These are phyloP conservation scores for Microchirus variegatus DNA, from an alignment of 2,797 vertebrate species.

Conservation along the genomic window DNA sequence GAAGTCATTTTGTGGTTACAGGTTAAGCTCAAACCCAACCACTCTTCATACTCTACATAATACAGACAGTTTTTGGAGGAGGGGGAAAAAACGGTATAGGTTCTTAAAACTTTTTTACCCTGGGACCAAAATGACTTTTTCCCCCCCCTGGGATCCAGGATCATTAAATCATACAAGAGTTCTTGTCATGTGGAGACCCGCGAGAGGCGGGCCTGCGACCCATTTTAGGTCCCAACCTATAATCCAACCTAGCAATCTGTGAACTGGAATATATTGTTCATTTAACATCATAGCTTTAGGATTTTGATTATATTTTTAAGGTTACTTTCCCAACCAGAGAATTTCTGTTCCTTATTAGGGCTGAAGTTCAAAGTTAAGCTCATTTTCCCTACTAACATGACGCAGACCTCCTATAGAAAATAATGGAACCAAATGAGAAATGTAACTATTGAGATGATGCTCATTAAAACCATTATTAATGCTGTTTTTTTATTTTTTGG, in stretches of 20 bases:
- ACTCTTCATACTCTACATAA: conserved; percentile 64
- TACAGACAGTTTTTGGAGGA: conserved; percentile 58
- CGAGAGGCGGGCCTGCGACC: conserved; percentile 60
- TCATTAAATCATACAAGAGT: conserved; percentile 73
- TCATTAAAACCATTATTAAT: conserved; percentile 26
- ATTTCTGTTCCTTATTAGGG: conserved; percentile 66
- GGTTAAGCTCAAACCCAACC: conserved; percentile 78
- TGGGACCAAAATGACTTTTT: conserved; percentile 58
- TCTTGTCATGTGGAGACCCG: conserved; percentile 69
- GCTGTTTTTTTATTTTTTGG: conserved; percentile 6
- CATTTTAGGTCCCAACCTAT: conserved; percentile 65
- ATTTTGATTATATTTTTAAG: conserved; percentile 63
- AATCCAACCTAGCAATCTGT: conserved; percentile 72
- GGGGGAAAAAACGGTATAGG: conserved; percentile 17
- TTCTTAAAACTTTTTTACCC: conserved; percentile 68
- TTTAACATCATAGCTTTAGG: conserved; percentile 70
- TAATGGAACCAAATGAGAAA: conserved; percentile 30
- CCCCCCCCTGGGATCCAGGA: conserved; percentile 40
- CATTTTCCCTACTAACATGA: conserved; percentile 43
- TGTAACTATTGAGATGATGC: conserved; percentile 21
- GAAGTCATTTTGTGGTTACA: conserved; percentile 80
- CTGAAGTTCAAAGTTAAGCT: conserved; percentile 53
- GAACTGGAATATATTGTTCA: conserved; percentile 73
- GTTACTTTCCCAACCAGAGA: conserved; percentile 54
- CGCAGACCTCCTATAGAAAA: conserved; percentile 37